phyloP scores from a whole-genome alignment of 1,140 invertebrate genomes.

The Lordiphosa collinella region DNA sequence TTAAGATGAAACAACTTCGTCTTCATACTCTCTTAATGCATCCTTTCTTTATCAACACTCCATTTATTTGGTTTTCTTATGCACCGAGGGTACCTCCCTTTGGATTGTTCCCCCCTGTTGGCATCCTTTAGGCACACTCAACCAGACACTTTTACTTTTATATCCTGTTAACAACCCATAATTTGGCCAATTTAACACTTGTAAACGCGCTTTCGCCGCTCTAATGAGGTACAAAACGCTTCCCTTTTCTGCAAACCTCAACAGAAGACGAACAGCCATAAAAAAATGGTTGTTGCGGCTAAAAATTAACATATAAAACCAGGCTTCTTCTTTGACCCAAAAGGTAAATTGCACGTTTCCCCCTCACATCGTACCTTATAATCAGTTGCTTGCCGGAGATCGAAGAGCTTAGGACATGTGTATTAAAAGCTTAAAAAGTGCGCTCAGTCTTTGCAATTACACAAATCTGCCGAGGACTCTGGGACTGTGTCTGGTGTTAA shows the following conservation, averaged over 20 bases:
- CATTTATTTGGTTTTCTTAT: no score
- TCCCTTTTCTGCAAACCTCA: conserved; percentile 18
- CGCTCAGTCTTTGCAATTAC: conserved; percentile 50
- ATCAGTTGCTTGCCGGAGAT: conserved; percentile 21
- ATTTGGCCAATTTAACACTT: conserved; percentile 77
- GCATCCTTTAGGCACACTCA: neutral
- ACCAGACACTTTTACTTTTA: conserved; percentile 72
- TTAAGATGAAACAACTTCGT: no score
- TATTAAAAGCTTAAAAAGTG: conserved; percentile 47
- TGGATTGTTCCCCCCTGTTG: no score
- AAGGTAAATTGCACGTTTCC: conserved; percentile 55
- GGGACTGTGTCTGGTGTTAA: conserved; percentile 60
- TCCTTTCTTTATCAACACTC: no score
- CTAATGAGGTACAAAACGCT: conserved; percentile 77
- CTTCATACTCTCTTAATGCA: no score
- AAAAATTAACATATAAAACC: conserved; percentile 72
- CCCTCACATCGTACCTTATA: conserved; percentile 40
- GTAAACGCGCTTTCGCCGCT: conserved; percentile 75
- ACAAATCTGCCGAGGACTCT: conserved; percentile 56
- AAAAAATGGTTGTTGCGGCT: conserved; percentile 8
- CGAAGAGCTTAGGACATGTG: conserved; percentile 21
- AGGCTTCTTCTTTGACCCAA: conserved; percentile 45
- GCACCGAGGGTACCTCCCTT: no score
- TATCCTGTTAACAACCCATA: conserved; percentile 74
- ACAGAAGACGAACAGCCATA: conserved; percentile 12